Base-by-base conservation (phyloP, 2,797 vertebrate genomes). In the Graptemys geographica region DNA sequence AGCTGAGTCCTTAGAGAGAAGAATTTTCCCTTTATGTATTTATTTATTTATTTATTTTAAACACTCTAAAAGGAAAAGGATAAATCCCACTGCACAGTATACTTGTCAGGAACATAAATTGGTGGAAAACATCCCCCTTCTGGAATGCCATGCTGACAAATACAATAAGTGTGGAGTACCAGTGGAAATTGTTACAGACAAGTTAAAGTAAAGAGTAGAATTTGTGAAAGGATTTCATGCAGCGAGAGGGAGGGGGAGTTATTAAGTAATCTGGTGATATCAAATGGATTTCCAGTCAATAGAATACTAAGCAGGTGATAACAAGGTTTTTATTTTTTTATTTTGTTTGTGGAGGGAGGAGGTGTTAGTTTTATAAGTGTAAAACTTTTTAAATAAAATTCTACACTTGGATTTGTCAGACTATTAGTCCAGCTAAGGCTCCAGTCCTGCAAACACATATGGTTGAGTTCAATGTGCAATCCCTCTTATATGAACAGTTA, bases 1-100 rank as follows among this genome's bases (percentile, higher is more conserved):
- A 74, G 47, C 11, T 85, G 44, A 87, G 88, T 85, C 31, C 11
- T 86, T 62, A 74, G 19, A 88, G 0, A 79, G 12, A 12, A 88
- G 1, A 86, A 89, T 69, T 81, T 81, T 86, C 21, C 79, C 33
- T 49, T 41, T 31, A 47, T 49, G 49, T 44, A 44, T 44, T 44
- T 44, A 44, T 44, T 44, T 44, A 44, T 44, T 44, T 44, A 44
- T 44, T 44, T 44, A 44, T 33, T 16, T 62, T 49, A n/a, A 23
- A 57, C 6, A 10, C 74, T 19, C 51, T 79, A 57, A 94, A 94
- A 5, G 6, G 0, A 89, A 87, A 83, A 5, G 7, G 0, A 25
- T 33, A 69, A 27, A 0, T 81, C 86, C 90, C 62, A 5, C 81
- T 51, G 15, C 5, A 62, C 0, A 1, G 6, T 25, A 4, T 41